phyloP scores from a whole-genome alignment of 2,113 vertebrate species.

The Leptosomus discolor region DNA sequence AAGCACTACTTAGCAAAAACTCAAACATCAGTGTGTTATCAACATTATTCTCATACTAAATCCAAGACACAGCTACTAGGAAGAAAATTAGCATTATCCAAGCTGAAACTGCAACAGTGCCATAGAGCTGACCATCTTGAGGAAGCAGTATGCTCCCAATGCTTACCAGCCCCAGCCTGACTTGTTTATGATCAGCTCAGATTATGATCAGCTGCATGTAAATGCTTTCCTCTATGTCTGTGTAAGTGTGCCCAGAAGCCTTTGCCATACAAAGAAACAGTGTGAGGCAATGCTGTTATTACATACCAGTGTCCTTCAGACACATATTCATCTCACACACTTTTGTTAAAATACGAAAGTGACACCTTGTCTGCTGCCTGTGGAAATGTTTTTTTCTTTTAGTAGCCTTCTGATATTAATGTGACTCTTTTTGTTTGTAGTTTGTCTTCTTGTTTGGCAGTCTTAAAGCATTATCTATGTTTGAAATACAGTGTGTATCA shows the following conservation, averaged over 20 bases:
- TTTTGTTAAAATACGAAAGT: neutral
- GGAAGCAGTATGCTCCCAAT: neutral
- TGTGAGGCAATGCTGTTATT: neutral
- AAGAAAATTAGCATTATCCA: no score
- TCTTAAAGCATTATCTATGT: neutral
- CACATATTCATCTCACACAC: neutral
- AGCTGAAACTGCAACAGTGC: no score
- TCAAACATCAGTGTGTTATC: no score
- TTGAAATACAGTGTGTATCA: neutral
- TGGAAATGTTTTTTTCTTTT: neutral
- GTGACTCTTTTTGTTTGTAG: neutral
- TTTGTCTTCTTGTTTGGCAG: neutral
- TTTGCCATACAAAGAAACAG: neutral
- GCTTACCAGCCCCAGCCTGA: neutral
- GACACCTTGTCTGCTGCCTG: neutral
- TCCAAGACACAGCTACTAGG: no score
- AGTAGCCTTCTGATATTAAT: neutral
- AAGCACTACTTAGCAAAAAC: no score
- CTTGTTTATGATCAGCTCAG: neutral
- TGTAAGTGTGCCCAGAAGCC: neutral
- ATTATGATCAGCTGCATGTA: neutral
- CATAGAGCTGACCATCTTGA: neutral
- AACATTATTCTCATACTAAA: no score
- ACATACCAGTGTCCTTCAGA: neutral
- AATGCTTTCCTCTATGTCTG: neutral